A percentile compares a stretch with the other conserved stretches of the same genome.
These are phyloP conservation scores for Cecropterus lyciades DNA, from an alignment of 1,140 invertebrate genomes.

Conservation along the genomic window DNA sequence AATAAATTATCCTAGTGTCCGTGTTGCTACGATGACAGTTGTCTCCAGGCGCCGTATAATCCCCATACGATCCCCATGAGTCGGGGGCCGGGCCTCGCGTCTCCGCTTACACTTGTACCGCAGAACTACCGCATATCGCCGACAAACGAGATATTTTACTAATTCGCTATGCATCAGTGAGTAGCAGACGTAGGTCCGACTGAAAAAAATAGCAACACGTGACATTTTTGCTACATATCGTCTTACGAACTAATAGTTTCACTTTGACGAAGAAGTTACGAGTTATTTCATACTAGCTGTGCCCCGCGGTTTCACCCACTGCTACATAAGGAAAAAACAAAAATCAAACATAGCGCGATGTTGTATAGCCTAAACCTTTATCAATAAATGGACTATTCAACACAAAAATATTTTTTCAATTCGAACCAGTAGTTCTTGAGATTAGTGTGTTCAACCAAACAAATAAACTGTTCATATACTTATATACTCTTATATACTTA, in stretches of 20 bases:
- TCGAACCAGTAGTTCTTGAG: too few species aligned
- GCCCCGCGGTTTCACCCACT: too few species aligned
- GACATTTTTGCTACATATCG: conserved; percentile 5
- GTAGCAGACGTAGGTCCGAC: neutral
- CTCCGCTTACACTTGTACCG: conserved; percentile 12
- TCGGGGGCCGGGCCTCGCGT: neutral
- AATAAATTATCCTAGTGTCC: conserved; percentile 6
- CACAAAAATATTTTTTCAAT: too few species aligned
- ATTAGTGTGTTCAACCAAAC: too few species aligned
- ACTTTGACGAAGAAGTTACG: neutral
- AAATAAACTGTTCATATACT: too few species aligned
- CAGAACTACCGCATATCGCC: neutral
- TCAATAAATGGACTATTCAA: too few species aligned
- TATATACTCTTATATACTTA: too few species aligned
- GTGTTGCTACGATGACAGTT: conserved; percentile 8
- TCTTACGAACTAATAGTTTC: neutral
- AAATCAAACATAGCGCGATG: too few species aligned
- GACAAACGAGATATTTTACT: conserved; percentile 30
- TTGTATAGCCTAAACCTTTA: too few species aligned
- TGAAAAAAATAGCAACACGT: conserved; percentile 11
- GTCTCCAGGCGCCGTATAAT: conserved; percentile 9
- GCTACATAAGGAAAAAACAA: too few species aligned
- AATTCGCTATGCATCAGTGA: conserved; percentile 20
- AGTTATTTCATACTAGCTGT: too few species aligned
- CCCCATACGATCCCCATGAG: too few species aligned